phyloP scores from a whole-genome alignment of 2,888 invertebrate genomes.

The Herminia tarsipennalis region DNA sequence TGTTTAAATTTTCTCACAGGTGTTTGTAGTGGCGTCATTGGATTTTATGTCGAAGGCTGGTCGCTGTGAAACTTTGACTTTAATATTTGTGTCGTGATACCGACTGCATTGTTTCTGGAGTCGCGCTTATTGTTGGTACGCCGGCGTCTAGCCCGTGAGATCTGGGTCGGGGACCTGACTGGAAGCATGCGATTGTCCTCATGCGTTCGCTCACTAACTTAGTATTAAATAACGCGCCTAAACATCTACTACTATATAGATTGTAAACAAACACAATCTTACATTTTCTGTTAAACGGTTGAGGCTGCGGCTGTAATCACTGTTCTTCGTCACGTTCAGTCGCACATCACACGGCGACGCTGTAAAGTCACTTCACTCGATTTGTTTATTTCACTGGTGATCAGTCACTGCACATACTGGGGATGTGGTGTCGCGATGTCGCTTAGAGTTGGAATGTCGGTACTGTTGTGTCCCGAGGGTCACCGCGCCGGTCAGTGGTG shows the following conservation, averaged over 20 bases:
- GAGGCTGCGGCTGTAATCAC: constrained; percentile 79
- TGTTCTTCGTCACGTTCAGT: constrained; percentile 64
- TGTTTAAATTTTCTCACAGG: constrained; percentile 81
- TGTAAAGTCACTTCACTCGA: constrained; percentile 74
- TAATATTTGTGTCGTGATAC: constrained; percentile 78
- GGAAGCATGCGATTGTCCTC: constrained; percentile 52
- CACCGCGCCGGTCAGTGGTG: constrained; percentile 65
- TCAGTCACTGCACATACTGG: constrained; percentile 78
- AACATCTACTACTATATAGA: constrained; percentile 28
- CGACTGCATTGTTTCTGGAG: constrained; percentile 72
- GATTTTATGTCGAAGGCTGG: constrained; percentile 77
- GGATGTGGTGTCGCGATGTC: constrained; percentile 58
- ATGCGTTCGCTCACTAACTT: constrained; percentile 38
- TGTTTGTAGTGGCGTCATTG: constrained; percentile 78
- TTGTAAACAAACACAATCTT: constrained; percentile 73
- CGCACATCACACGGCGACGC: constrained; percentile 75
- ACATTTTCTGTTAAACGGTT: constrained; percentile 78
- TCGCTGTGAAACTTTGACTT: constrained; percentile 77
- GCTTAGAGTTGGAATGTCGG: constrained; percentile 54
- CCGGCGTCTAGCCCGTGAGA: constrained; percentile 72
- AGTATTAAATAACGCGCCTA: constrained; percentile 38
- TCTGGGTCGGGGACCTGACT: constrained; percentile 77
- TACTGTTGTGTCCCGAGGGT: constrained; percentile 61
- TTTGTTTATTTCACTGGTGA: constrained; percentile 63
- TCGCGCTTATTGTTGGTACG: constrained; percentile 65